phyloP scores from a whole-genome alignment of 2,797 vertebrate species.

The Dromococcyx pavoninus region DNA sequence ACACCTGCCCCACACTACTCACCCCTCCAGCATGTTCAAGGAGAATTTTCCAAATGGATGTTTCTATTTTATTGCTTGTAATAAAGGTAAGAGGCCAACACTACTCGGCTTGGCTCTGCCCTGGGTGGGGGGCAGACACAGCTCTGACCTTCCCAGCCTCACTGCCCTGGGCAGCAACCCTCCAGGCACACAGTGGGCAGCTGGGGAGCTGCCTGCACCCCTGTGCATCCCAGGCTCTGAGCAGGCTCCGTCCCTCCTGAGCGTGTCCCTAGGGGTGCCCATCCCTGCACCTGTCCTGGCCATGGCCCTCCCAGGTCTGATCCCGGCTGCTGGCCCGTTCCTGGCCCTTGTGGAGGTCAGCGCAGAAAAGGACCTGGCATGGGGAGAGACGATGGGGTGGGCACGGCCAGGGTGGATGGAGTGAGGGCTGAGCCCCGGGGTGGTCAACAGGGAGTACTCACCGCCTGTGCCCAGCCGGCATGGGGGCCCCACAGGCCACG shows the following conservation, averaged over 20 bases:
- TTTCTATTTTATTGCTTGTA: conserved; percentile 86
- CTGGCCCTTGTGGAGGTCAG: conserved; percentile 87
- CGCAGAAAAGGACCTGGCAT: conserved; percentile 90
- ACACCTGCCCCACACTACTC: neutral
- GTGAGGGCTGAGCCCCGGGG: fast-evolving
- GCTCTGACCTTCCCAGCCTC: neutral
- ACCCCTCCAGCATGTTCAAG: conserved; percentile 74
- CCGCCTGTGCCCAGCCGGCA: conserved; percentile 84
- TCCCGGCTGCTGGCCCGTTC: conserved; percentile 49
- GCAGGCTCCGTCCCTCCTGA: neutral
- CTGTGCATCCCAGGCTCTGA: neutral
- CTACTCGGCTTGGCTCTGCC: neutral
- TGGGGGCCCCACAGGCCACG: conserved; percentile 80
- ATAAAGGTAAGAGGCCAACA: conserved; percentile 76
- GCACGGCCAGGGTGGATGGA: fast-evolving
- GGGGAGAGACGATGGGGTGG: neutral
- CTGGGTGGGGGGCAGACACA: neutral
- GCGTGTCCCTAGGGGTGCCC: neutral
- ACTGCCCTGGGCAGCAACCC: neutral
- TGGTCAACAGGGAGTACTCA: conserved; percentile 55
- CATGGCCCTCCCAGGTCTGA: neutral
- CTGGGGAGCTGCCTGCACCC: neutral
- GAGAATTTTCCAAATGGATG: conserved; percentile 76
- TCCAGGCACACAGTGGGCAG: neutral
- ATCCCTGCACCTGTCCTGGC: neutral